A percentile compares a stretch with the other conserved stretches of the same genome.
phyloP scores from a whole-genome alignment of 2,888 invertebrate genomes.

The Eudemis profundana region DNA sequence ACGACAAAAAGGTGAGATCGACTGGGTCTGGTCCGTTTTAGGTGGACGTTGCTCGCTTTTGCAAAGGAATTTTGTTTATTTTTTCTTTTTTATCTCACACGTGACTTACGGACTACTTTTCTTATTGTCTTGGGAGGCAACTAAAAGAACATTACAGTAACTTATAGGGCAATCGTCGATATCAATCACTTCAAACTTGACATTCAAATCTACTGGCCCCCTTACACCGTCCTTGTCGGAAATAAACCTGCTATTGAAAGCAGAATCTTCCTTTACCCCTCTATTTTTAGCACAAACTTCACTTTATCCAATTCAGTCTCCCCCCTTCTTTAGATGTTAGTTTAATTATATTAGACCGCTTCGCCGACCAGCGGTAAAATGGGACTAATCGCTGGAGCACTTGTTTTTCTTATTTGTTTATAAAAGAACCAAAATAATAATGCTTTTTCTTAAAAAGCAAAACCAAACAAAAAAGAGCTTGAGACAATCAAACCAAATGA shows the following conservation, averaged over 20 bases:
- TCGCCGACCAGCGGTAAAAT: slow-evolving; percentile 74
- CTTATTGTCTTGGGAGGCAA: slow-evolving; percentile 21
- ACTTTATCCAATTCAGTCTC: slow-evolving; percentile 8
- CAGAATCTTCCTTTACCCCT: background rate
- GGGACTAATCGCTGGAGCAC: slow-evolving; percentile 65
- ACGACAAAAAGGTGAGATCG: slow-evolving; percentile 96
- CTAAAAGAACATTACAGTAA: slow-evolving; percentile 42
- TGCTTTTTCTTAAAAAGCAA: too few species aligned
- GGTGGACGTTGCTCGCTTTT: slow-evolving; percentile 84
- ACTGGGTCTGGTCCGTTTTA: slow-evolving; percentile 81
- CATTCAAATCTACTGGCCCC: slow-evolving; percentile 6
- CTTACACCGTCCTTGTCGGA: slow-evolving; percentile 12
- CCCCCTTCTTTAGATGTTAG: slow-evolving; percentile 36
- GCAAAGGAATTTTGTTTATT: slow-evolving; percentile 78
- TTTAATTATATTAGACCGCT: slow-evolving; percentile 58
- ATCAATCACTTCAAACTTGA: slow-evolving; percentile 13
- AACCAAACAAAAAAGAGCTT: background rate
- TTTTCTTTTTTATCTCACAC: slow-evolving; percentile 59
- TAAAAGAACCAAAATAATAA: slow-evolving; percentile 50
- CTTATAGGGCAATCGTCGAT: slow-evolving; percentile 11
- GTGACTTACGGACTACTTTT: slow-evolving; percentile 57
- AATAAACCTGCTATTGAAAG: slow-evolving; percentile 16
- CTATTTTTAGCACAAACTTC: slow-evolving; percentile 5
- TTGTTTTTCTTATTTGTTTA: slow-evolving; percentile 59
- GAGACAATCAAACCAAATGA: background rate